Percentiles rank a stretch among this genome's conserved stretches.
Evolutionary conservation across 2,113 vertebrate genomes (phyloP).

Genomic region (Felis catus): DNA sequence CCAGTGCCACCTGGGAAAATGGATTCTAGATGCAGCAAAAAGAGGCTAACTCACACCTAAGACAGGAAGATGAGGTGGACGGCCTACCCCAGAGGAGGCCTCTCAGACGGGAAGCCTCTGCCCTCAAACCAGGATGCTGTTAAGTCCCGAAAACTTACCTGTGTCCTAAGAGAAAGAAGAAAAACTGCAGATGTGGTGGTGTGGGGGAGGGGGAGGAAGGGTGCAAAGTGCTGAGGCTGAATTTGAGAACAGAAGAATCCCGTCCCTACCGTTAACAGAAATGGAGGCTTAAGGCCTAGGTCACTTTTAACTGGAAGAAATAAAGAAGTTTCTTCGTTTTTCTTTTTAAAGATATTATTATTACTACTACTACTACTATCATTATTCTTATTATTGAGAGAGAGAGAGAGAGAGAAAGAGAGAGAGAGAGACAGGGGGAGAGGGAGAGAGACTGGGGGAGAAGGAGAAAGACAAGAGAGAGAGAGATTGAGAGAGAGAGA

Average conservation of each 20-base stretch:
- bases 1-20: background rate
- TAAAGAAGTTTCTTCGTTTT: background rate
- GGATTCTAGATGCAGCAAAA: background rate
- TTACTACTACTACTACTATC: too few relatives aligned
- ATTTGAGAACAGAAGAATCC: background rate
- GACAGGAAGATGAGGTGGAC: background rate
- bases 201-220: background rate
- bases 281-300: background rate
- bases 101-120: background rate
- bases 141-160: background rate
- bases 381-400: too few relatives aligned
- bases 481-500: too few relatives aligned
- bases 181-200: background rate
- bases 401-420: too few relatives aligned
- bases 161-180: background rate
- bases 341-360: too few relatives aligned
- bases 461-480: too few relatives aligned
- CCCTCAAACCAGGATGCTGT: background rate
- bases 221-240: background rate
- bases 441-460: too few relatives aligned
- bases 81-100: background rate
- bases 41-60: background rate
- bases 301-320: slow-evolving; percentile 32
- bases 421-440: too few relatives aligned
- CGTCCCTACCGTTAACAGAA: background rate